These are phyloP conservation scores for Melinopterus prodromus DNA, from an alignment of 2,888 invertebrate genomes.

Conservation along the genomic window DNA sequence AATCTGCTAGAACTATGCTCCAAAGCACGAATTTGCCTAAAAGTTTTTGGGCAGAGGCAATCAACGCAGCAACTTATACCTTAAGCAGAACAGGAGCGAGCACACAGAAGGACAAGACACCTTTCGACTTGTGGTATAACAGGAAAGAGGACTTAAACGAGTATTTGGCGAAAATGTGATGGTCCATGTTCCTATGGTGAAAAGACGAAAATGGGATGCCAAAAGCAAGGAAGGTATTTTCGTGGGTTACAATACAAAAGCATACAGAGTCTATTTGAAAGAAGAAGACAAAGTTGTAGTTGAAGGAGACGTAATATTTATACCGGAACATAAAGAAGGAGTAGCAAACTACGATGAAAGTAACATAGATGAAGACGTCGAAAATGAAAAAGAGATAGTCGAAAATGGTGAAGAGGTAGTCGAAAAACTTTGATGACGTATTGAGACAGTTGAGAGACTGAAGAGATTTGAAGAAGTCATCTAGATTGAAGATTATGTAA, in stretches of 20 bases:
- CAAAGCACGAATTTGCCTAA: conserved; percentile 44
- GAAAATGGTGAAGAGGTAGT: neutral
- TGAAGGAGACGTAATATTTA: conserved; percentile 40
- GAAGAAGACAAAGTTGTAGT: conserved; percentile 38
- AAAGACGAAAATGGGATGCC: conserved; percentile 39
- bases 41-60: conserved; percentile 53
- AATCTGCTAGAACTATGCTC: conserved; percentile 49
- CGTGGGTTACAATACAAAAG: conserved; percentile 40
- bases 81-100: conserved; percentile 41
- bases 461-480: too few relatives aligned
- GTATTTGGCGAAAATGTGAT: conserved; percentile 42
- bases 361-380: neutral
- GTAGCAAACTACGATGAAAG: too few relatives aligned
- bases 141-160: conserved; percentile 21
- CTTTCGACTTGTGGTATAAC: too few relatives aligned
- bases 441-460: neutral
- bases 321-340: neutral
- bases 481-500: too few relatives aligned
- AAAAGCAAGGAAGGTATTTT: conserved; percentile 39
- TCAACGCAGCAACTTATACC: conserved; percentile 42
- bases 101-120: too few relatives aligned
- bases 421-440: too few relatives aligned
- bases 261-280: conserved; percentile 40
- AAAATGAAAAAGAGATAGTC: neutral
- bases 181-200: conserved; percentile 43